These are phyloP conservation scores for Botia kubotai DNA, from an alignment of 2,797 vertebrate species.

Conservation along the genomic window DNA sequence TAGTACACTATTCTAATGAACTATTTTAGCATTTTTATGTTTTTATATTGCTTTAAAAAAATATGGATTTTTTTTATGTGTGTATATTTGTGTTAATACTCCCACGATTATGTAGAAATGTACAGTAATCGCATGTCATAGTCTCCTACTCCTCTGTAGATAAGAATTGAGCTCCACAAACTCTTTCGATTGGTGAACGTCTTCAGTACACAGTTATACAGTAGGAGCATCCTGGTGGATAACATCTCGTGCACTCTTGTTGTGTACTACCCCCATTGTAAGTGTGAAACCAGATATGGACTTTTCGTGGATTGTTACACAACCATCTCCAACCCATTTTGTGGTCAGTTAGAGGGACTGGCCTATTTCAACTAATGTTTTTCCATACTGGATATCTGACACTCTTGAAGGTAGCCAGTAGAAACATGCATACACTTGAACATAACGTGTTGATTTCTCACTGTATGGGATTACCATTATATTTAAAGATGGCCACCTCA, in stretches of 20 bases:
- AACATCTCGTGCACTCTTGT: constrained; percentile 70
- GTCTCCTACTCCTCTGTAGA: background rate
- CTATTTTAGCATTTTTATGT: background rate
- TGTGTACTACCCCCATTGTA: constrained; percentile 53
- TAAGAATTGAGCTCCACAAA: background rate
- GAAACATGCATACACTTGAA: constrained; percentile 38
- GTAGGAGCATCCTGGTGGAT: constrained; percentile 70
- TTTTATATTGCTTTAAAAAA: background rate
- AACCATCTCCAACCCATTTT: constrained; percentile 28
- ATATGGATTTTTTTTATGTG: background rate
- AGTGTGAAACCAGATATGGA: constrained; percentile 45
- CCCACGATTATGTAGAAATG: background rate
- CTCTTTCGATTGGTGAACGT: constrained; percentile 10
- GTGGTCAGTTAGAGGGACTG: constrained; percentile 7
- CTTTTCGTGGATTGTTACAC: constrained; percentile 45
- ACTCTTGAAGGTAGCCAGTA: constrained; percentile 22
- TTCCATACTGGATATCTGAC: constrained; percentile 42
- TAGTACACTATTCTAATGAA: background rate
- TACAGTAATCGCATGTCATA: constrained; percentile 14
- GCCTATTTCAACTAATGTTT: constrained; percentile 27
- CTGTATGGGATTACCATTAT: constrained; percentile 1
- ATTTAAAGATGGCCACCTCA: background rate
- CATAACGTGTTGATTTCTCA: constrained; percentile 6
- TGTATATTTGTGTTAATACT: background rate
- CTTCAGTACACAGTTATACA: constrained; percentile 63